Evolutionary conservation across 2,797 vertebrate genomes (phyloP).

Genomic region (Syngnathus acus): DNA sequence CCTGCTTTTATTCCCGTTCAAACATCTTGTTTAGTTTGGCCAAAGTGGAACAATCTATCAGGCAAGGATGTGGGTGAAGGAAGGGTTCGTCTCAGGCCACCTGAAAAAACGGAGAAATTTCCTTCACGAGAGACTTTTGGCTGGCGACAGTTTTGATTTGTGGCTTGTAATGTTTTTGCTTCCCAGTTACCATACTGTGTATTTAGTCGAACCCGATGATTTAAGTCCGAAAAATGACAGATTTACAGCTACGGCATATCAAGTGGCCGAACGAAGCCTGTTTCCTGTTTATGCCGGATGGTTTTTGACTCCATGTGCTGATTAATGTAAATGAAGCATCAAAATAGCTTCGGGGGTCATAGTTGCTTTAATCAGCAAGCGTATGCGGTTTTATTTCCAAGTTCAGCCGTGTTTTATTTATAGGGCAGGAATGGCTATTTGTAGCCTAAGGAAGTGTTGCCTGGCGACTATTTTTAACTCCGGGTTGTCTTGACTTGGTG

Average conservation of each 20-base stretch:
- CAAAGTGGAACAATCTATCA: constrained; percentile 50
- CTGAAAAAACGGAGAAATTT: constrained; percentile 25
- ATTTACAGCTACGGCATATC: constrained; percentile 8
- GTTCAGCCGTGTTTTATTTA: constrained; percentile 57
- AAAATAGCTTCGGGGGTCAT: neutral
- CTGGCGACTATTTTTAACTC: constrained; percentile 37
- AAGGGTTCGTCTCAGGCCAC: constrained; percentile 42
- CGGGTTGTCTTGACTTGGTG: constrained; percentile 4
- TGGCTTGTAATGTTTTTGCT: constrained; percentile 12
- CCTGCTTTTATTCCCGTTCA: constrained; percentile 18
- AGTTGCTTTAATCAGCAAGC: constrained; percentile 8
- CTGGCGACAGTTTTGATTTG: constrained; percentile 12
- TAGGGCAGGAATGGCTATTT: constrained; percentile 65
- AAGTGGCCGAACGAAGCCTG: constrained; percentile 5
- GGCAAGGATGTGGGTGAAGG: constrained; percentile 39
- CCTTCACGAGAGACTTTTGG: constrained; percentile 22
- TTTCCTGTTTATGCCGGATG: constrained; percentile 13
- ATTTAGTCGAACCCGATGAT: constrained; percentile 20
- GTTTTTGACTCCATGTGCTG: constrained; percentile 4
- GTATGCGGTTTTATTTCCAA: constrained; percentile 49
- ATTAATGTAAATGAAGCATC: neutral
- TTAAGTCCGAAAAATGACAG: constrained; percentile 15
- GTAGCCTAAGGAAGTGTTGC: constrained; percentile 57
- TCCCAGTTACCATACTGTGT: constrained; percentile 6
- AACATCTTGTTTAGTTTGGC: constrained; percentile 48